Base-by-base conservation (phyloP, 2,797 vertebrate species). In the Hippopotamyrus pictus region DNA sequence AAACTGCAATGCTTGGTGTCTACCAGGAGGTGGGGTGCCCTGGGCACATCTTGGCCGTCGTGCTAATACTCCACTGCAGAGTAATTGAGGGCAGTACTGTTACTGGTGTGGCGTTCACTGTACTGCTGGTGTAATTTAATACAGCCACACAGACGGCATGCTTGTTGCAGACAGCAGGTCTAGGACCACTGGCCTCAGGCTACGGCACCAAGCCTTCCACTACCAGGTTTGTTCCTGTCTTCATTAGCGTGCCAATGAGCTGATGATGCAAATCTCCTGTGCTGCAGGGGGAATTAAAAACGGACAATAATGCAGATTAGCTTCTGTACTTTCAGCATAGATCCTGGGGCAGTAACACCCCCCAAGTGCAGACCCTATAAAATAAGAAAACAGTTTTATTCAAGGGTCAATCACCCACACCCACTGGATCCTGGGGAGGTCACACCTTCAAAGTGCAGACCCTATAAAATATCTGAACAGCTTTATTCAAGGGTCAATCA, bases 141-240 rank as follows among this genome's bases (percentile, higher is more conserved):
- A 59, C 12, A 41, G 29, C 29, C 25, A 25, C 17, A 59, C 25
- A 7, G 90, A 91, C 90, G 92, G 90, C 90, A 91, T 88, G 54
- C 94, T 93, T 91, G 92, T 90, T 89, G 46, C 46, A 89, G 82
- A 92, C 89, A 90, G 88, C 8, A 4, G 89, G 90, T 88, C 92
- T 88, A 88, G 90, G 12, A 91, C 91, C 89, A 62, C 48, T 0
- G 92, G 91, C 87, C 48, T 25, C 57, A 11, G 69, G 89, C 86
- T 91, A 90, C 90, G 92, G 90, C 51, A 91, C 92, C 85, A 82
- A 88, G 89, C 91, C 79, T 88, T 59, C 41, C 33, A 9, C 76
- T 76, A 91, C 87, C 91, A 17, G 3, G 25, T 85, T 69, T 73
- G 14, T 53, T 46, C 65, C 22, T 76, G 17, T 2, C 19, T 48